These are phyloP conservation scores for Neuroscelio doddi DNA, from an alignment of 2,888 invertebrate genomes.

Conservation along the genomic window DNA sequence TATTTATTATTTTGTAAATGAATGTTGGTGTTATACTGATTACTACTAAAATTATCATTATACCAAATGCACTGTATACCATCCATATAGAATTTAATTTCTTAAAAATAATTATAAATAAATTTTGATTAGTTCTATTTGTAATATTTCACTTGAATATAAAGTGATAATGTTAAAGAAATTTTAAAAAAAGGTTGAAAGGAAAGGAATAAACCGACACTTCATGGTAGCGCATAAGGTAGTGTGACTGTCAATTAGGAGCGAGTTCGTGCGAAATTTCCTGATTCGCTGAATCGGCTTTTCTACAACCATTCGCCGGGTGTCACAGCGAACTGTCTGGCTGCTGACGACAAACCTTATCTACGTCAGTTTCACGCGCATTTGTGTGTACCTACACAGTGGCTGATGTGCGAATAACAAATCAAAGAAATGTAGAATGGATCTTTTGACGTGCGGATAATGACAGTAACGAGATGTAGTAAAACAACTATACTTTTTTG, in stretches of 20 bases:
- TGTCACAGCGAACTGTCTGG: slow-evolving; percentile 57
- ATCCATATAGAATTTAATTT: too few species aligned
- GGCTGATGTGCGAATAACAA: slow-evolving; percentile 28
- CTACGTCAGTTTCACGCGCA: slow-evolving; percentile 39
- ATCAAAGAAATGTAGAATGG: slow-evolving; percentile 15
- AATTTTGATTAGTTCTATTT: too few species aligned
- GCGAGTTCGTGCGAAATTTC: slow-evolving; percentile 39
- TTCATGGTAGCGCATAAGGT: slow-evolving; percentile 40
- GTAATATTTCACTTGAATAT: too few species aligned
- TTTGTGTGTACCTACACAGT: slow-evolving; percentile 39
- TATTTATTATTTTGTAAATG: too few species aligned
- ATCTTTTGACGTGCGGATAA: slow-evolving; percentile 28
- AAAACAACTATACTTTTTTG: too few species aligned
- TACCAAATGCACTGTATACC: too few species aligned
- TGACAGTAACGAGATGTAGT: neutral
- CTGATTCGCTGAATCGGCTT: slow-evolving; percentile 65
- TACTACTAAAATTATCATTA: too few species aligned
- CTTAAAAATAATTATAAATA: too few species aligned
- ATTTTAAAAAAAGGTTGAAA: too few species aligned
- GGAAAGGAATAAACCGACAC: slow-evolving; percentile 24
- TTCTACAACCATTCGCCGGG: slow-evolving; percentile 52
- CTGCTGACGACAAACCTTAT: slow-evolving; percentile 40
- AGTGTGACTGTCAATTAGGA: slow-evolving; percentile 64
- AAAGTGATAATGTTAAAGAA: too few species aligned
- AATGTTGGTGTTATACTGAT: too few species aligned